Percentiles rank a stretch among this genome's conserved stretches.
phyloP scores from a whole-genome alignment of 1,140 invertebrate genomes.

The Drosophila takahashii region DNA sequence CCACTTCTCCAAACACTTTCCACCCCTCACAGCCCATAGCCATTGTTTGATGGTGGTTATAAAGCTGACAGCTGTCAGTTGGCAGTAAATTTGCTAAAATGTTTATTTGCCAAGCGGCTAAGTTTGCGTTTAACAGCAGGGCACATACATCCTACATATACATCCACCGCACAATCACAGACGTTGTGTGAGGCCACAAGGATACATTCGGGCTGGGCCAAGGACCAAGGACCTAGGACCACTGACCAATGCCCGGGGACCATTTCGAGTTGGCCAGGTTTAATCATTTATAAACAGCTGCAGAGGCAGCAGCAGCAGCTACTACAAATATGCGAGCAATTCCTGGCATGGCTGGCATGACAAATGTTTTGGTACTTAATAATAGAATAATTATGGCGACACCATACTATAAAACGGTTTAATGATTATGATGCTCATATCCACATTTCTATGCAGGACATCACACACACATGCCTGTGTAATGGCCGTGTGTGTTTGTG shows the following conservation, averaged over 20 bases:
- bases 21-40: conserved; percentile 3
- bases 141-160: conserved; percentile 9
- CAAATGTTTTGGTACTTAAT: conserved; percentile 83
- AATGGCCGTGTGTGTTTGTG: background rate
- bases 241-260: conserved; percentile 32
- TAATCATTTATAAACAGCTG: conserved; percentile 79
- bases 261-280: conserved; percentile 62
- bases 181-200: conserved; percentile 53
- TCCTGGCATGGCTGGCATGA: conserved; percentile 67
- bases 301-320: conserved; percentile 34
- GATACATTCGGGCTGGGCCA: conserved; percentile 30
- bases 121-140: conserved; percentile 76
- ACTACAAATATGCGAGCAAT: conserved; percentile 47
- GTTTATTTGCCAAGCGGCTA: conserved; percentile 82
- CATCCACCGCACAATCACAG: conserved; percentile 54
- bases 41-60: conserved; percentile 82
- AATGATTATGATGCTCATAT: conserved; percentile 70
- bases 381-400: conserved; percentile 81
- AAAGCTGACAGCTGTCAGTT: conserved; percentile 84
- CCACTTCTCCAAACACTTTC: conserved; percentile 9
- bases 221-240: conserved; percentile 33
- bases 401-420: conserved; percentile 78
- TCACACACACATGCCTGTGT: background rate
- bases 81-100: conserved; percentile 83
- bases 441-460: conserved; percentile 17